Conservation (phyloP, 1,140 invertebrate genomes). For the Musca domestica region DNA sequence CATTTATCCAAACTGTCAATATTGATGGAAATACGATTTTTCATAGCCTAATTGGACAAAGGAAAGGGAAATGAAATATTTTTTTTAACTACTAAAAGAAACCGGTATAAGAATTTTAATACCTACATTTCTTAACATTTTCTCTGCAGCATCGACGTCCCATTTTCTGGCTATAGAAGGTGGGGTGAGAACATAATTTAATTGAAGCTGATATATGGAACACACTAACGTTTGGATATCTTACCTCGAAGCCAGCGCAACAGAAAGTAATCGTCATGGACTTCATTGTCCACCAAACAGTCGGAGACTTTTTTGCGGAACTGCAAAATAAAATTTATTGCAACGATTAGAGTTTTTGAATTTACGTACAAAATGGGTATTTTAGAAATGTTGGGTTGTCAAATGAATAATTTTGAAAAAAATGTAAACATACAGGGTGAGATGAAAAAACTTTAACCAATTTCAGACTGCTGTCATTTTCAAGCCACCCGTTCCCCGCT, state of each 20-base stretch:
- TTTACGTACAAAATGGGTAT: no score
- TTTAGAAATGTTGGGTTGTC: no score
- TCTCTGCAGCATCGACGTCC: constrained; percentile 75
- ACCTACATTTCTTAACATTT: constrained; percentile 82
- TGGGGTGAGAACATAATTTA: neutral
- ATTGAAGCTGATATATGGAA: neutral
- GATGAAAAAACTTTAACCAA: no score
- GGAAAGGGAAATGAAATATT: no score
- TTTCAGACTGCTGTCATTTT: no score
- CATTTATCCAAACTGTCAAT: constrained; percentile 69
- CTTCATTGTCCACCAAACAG: constrained; percentile 59
- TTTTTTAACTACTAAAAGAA: no score
- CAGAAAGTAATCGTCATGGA: constrained; percentile 77
- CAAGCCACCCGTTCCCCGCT: no score
- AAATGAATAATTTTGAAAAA: no score
- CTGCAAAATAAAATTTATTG: constrained; percentile 64
- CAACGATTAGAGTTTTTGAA: no score
- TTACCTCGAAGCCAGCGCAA: constrained; percentile 80
- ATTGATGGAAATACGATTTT: constrained; percentile 42
- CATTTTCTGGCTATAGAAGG: constrained; percentile 71
- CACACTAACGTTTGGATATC: constrained; percentile 26
- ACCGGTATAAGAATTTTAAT: no score
- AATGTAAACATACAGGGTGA: no score
- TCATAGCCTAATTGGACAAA: no score
- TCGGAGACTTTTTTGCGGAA: constrained; percentile 68